Base-by-base conservation (phyloP, 1,140 invertebrate genomes). In the Mylabris phalerata region DNA sequence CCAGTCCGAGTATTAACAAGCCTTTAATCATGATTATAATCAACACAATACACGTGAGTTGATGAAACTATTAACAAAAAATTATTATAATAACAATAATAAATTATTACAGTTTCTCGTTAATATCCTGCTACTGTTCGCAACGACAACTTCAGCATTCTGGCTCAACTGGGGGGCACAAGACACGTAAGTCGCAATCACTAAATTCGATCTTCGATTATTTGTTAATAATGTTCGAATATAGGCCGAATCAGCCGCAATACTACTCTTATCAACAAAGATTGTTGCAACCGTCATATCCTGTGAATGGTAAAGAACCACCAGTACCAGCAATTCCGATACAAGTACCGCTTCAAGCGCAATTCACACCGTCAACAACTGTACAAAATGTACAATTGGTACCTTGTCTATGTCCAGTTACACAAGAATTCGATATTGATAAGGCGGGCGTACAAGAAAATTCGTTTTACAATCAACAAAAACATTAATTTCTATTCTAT, bases 321-420 rank as follows among this genome's bases (percentile, higher is more conserved):
- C 19, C 32, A 7, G 32, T 32, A 32, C 49, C 32, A 3, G 25
- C 51, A 10, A 46, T 54, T 32, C 51, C 51, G 43, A 45, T 54
- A 25, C 51, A 54, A 32, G 42, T 54, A 9, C 51, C 51, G 7
- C 51, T 54, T 9, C 51, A 54, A 45, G 51, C 51, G 9, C 51
- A 54, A 46, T 32, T 54, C 2, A 43, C 51, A 3, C 51, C 51
- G 11, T 41, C 51, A 32, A 38, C 51, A 3, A 32, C 32, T 32
- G 51, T 54, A 44, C 78, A 78, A 59, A 63, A 63, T 27, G 78
- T 79, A 0, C 76, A 79, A 60, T 63, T 79, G 0, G 78, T 79
- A 1, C 78, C 78, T 0, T 79, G 78, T 61, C 75, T 79, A 74
- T 79, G 78, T 63, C 78, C 78, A 5, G 75, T 78, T 1, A 76